Evolutionary conservation across 2,888 invertebrate species (phyloP), one percentile per base, ranked within the genome.

Genomic region (Sinhomidia bicolor): DNA sequence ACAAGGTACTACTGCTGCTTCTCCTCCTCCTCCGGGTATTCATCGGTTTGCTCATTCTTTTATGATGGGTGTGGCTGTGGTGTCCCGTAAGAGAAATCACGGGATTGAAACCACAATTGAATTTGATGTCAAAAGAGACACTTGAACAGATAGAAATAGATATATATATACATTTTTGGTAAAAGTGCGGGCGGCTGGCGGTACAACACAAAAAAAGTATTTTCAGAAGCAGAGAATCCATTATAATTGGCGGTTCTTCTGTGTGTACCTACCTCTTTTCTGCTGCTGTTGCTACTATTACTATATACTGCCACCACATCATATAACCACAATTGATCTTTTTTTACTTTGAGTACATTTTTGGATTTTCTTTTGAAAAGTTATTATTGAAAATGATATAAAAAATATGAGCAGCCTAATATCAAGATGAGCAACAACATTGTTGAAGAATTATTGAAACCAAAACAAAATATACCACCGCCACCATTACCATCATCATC

Each of bases 71-170:
- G 83, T 83, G 57, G 62, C 23, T 7, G 80, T 41, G 62, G 26
- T 81, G 32, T 62, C 62, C 80, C 62, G 62, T 41, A 60, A 44
- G 51, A 71, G 83, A 74, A 82, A 83, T 83, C 83, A 71, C 83
- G 51, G 71, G 41, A 51, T 57, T 36, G 84, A 74, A 44, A 84
- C 84, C 84, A 76, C 76, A 84, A 84, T 85, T 85, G 78, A 85
- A 85, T 85, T 85, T 85, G 85, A 85, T 85, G 76, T 85, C 78
- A 85, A 85, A 85, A 76, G 74, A 47, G 74, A 47, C 74, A 74
- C 74, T 74, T 74, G 7, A 74, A 12, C 17, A 68, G 68, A 47
- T 10, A 23, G 23, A 47, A 36, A 68, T 12, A 32, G 29, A 57
- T 68, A 32, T 14, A 32, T 32, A 5, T 12, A 6, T 74, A 47